These are phyloP conservation scores for Phalacrocorax aristotelis DNA, from an alignment of 2,113 vertebrate genomes.

Conservation along the genomic window DNA sequence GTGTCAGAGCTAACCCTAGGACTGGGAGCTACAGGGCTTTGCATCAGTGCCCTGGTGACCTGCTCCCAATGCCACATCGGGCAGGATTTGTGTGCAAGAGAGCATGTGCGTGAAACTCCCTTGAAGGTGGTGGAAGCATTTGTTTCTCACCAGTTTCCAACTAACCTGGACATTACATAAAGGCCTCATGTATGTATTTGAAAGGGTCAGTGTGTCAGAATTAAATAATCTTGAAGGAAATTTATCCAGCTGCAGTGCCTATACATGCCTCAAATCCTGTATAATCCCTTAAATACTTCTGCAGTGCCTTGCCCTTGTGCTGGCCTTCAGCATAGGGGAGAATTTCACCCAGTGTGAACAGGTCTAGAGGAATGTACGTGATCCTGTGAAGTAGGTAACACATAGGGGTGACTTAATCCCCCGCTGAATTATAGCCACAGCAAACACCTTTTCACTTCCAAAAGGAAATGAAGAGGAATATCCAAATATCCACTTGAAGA, in stretches of 20 bases:
- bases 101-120: neutral
- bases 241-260: neutral
- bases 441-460: slow-evolving; percentile 45
- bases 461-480: slow-evolving; percentile 41
- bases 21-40: neutral
- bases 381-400: slow-evolving; percentile 25
- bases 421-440: neutral
- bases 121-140: neutral
- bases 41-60: neutral
- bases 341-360: neutral
- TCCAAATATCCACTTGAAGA: slow-evolving; percentile 5
- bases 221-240: neutral
- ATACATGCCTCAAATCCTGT: neutral
- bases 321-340: neutral
- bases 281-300: slow-evolving; percentile 9
- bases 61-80: neutral
- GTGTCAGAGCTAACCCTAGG: neutral
- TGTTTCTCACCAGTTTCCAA: neutral
- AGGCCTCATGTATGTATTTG: neutral
- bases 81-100: neutral
- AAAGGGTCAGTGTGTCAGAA: neutral
- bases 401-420: slow-evolving; percentile 12
- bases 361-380: neutral
- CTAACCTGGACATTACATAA: neutral
- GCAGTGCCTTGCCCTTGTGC: neutral